phyloP scores from a whole-genome alignment of 1,140 invertebrate genomes.

The Aphelinus certus region DNA sequence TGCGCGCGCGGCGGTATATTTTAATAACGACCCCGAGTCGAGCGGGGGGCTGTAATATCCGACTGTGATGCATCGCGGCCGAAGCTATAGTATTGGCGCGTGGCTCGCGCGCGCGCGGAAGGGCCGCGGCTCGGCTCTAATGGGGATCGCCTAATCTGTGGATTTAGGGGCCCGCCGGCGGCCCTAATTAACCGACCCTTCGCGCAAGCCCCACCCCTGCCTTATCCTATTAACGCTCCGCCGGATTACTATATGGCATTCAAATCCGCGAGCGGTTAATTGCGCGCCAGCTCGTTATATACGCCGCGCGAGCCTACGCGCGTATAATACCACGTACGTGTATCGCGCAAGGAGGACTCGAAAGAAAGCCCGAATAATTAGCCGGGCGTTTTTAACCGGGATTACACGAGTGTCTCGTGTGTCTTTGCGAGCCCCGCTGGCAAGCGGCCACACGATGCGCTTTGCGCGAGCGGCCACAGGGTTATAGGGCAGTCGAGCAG shows the following conservation, averaged over 20 bases:
- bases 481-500: too few relatives aligned
- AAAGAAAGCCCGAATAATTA: too few relatives aligned
- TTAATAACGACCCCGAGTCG: constrained; percentile 12
- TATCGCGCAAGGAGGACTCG: not conserved
- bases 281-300: not conserved
- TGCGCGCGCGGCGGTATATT: constrained; percentile 9
- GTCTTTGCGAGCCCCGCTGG: too few relatives aligned
- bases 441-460: too few relatives aligned
- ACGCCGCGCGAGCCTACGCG: constrained; percentile 1
- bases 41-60: constrained; percentile 21
- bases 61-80: constrained; percentile 27
- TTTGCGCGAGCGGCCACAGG: too few relatives aligned
- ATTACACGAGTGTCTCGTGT: too few relatives aligned
- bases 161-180: constrained; percentile 23
- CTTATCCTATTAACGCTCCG: constrained; percentile 25
- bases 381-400: too few relatives aligned
- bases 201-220: constrained; percentile 1
- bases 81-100: too few relatives aligned
- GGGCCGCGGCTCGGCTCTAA: constrained; percentile 1
- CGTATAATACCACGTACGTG: not conserved
- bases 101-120: too few relatives aligned
- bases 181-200: constrained; percentile 24
- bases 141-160: constrained; percentile 31
- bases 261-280: not conserved
- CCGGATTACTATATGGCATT: not conserved